phyloP scores from a whole-genome alignment of 2,797 vertebrate genomes.

The Tangara arthus region DNA sequence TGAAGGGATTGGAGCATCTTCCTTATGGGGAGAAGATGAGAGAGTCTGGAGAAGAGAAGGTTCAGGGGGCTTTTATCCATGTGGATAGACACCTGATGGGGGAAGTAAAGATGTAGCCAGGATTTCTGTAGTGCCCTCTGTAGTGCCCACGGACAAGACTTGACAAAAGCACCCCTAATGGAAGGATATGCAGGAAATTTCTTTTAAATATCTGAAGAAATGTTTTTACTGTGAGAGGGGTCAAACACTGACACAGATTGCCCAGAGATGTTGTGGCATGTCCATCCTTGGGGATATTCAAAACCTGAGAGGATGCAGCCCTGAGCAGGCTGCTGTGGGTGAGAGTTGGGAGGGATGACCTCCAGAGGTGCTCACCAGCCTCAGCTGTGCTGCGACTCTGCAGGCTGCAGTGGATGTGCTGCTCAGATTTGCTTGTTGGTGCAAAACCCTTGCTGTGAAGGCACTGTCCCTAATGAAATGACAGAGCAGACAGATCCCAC shows the following conservation, averaged over 20 bases:
- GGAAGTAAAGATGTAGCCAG: background rate
- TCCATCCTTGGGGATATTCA: background rate
- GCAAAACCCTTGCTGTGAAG: background rate
- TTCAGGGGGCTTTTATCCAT: background rate
- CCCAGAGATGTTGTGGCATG: background rate
- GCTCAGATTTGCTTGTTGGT: background rate
- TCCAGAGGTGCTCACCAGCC: background rate
- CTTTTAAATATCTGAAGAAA: background rate
- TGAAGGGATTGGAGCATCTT: background rate
- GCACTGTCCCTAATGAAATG: background rate
- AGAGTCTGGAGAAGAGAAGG: background rate
- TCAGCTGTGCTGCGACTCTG: accelerated
- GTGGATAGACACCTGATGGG: background rate
- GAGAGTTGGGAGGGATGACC: background rate
- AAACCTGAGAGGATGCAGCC: accelerated
- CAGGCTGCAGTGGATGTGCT: background rate
- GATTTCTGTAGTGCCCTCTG: background rate
- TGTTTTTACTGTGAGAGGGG: accelerated
- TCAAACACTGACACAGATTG: background rate
- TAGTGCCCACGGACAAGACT: too few relatives aligned
- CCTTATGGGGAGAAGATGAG: background rate
- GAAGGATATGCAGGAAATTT: background rate
- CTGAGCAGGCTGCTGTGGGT: background rate
- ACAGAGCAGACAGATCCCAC: background rate
- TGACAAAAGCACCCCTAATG: background rate